Conservation (phyloP, 1,140 invertebrate species). For the Aculops lycopersici region DNA sequence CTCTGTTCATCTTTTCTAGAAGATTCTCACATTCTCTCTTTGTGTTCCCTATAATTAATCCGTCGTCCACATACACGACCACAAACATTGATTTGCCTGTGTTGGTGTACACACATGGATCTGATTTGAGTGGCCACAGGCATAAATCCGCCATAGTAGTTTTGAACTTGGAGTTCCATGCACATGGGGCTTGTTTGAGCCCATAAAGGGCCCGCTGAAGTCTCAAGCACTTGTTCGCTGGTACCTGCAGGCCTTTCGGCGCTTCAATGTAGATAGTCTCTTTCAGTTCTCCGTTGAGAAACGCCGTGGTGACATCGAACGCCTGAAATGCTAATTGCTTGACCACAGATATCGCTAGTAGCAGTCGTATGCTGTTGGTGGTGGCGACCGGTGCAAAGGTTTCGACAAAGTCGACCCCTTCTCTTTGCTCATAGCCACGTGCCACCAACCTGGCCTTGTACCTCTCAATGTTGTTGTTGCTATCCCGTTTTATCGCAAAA, state of each 20-base stretch:
- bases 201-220: constrained; percentile 10
- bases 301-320: constrained; percentile 15
- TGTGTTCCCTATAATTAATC: constrained; percentile 17
- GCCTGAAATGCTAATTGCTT: constrained; percentile 1
- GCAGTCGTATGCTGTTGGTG: background rate
- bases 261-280: constrained; percentile 17
- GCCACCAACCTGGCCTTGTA: background rate
- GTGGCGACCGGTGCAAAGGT: background rate
- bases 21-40: background rate
- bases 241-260: constrained; percentile 15
- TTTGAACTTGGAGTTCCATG: constrained; percentile 11
- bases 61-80: constrained; percentile 17
- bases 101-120: background rate
- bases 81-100: constrained; percentile 3
- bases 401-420: background rate
- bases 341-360: constrained; percentile 1
- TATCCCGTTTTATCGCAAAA: constrained; percentile 12
- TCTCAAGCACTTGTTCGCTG: constrained; percentile 9
- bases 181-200: constrained; percentile 9
- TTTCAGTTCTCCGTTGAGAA: constrained; percentile 16
- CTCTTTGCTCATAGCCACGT: background rate
- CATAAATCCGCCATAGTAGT: constrained; percentile 1
- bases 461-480: constrained; percentile 11
- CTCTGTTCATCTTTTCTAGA: background rate
- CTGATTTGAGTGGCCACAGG: background rate